Conservation (phyloP, 2,797 vertebrate species). For the Mallotus villosus region DNA sequence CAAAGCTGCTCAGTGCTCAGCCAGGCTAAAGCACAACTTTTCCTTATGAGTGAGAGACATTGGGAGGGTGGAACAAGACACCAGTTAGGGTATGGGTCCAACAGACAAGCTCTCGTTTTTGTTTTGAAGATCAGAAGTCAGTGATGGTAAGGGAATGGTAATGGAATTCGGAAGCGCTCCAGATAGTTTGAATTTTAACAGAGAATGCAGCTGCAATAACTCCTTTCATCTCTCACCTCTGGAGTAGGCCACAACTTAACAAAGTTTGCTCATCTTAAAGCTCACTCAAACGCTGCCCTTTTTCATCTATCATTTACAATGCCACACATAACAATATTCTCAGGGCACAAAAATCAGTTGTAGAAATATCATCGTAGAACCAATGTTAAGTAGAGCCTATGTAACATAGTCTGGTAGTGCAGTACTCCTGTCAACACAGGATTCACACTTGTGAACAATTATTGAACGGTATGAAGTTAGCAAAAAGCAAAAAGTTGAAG, state of each 20-base stretch:
- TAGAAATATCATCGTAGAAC: too few species aligned
- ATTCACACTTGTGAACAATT: too few species aligned
- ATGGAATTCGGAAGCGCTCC: slow-evolving; percentile 10
- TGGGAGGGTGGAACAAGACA: not conserved
- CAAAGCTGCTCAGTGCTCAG: slow-evolving; percentile 35
- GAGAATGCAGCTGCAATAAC: not conserved
- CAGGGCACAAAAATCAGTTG: too few species aligned
- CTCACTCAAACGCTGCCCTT: too few species aligned
- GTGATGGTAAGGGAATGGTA: not conserved
- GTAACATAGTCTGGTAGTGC: too few species aligned
- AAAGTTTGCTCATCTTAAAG: not conserved
- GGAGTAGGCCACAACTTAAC: not conserved
- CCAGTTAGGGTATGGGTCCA: not conserved
- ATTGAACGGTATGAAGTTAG: too few species aligned
- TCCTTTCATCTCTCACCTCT: slow-evolving; percentile 2
- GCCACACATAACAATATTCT: too few species aligned
- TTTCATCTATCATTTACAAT: too few species aligned
- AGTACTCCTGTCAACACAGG: too few species aligned
- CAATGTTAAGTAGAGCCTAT: too few species aligned
- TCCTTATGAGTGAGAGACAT: not conserved
- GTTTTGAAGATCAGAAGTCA: slow-evolving; percentile 12
- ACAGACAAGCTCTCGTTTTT: slow-evolving; percentile 5
- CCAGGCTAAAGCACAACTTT: not conserved
- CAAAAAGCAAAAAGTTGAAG: too few species aligned
- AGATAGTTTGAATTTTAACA: slow-evolving; percentile 4